Percentiles rank a stretch among this genome's conserved stretches.
Evolutionary conservation across 2,797 vertebrate species (phyloP).

Genomic region (Gephyroberyx darwinii): DNA sequence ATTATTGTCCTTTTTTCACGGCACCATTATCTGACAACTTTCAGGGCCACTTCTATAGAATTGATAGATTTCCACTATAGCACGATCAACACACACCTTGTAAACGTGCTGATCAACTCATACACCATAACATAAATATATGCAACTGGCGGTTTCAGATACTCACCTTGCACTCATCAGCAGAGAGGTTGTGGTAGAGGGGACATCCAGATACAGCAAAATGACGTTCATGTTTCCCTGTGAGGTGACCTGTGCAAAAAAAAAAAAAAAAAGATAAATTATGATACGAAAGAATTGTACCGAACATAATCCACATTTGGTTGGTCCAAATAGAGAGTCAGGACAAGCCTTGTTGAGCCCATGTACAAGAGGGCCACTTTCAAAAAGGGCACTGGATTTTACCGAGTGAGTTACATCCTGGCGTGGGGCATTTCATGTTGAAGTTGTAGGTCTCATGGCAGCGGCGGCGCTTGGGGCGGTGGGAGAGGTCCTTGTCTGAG

Average conservation of each 20-base stretch:
- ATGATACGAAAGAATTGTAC: not conserved
- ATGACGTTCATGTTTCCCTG: slow-evolving; percentile 96
- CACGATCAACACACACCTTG: too few relatives aligned
- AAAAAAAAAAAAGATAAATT: not conserved
- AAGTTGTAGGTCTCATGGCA: slow-evolving; percentile 99
- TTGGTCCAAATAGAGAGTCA: not conserved
- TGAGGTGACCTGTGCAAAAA: slow-evolving; percentile 88
- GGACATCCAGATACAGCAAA: slow-evolving; percentile 98
- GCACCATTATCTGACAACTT: too few relatives aligned
- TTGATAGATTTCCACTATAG: not conserved
- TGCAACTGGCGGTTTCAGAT: not conserved
- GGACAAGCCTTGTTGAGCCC: fast-evolving
- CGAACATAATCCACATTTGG: not conserved
- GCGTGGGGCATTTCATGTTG: slow-evolving; percentile 99
- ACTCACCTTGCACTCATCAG: slow-evolving; percentile 96
- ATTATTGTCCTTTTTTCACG: too few relatives aligned
- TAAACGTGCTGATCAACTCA: too few relatives aligned
- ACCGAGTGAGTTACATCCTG: slow-evolving; percentile 99
- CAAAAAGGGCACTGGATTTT: slow-evolving; percentile 8
- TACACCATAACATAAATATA: too few relatives aligned
- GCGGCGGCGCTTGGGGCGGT: slow-evolving; percentile 95
- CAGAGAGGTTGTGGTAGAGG: slow-evolving; percentile 97
- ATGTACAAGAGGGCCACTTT: too few relatives aligned
- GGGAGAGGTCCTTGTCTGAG: slow-evolving; percentile 95
- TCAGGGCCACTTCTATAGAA: not conserved